phyloP scores from a whole-genome alignment of 2,113 vertebrate genomes.

The Rhabdomys dilectus region DNA sequence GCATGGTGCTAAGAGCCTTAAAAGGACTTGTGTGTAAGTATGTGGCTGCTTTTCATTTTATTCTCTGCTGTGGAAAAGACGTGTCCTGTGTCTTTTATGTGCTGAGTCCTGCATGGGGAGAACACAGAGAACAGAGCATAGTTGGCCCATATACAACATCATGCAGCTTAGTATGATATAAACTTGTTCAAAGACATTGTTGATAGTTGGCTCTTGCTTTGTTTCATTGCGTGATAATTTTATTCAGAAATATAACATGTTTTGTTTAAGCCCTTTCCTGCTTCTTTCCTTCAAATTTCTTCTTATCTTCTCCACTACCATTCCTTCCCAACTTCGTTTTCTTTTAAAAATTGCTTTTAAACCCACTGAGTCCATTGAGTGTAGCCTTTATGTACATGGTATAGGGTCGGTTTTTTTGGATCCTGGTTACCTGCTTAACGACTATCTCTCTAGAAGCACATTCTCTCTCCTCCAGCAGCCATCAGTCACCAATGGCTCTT shows the following conservation, averaged over 20 bases:
- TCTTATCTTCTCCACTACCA: accelerated
- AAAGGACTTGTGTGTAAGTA: background rate
- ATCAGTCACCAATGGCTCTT: background rate
- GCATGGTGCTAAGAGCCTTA: background rate
- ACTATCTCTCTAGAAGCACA: background rate
- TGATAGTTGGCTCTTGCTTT: background rate
- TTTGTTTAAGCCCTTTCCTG: background rate
- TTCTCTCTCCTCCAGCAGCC: background rate
- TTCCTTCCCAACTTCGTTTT: background rate
- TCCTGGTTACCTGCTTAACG: background rate
- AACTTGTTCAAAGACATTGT: background rate
- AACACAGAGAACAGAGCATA: background rate
- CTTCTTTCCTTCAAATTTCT: background rate
- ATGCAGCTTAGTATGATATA: background rate
- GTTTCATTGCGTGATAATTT: background rate
- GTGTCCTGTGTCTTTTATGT: background rate
- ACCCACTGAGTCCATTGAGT: background rate
- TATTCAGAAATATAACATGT: background rate
- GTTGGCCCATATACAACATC: background rate
- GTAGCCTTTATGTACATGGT: background rate
- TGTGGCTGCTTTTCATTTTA: background rate
- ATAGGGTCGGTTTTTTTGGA: background rate
- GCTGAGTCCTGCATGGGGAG: background rate
- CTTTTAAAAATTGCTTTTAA: background rate
- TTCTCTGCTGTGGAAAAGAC: background rate